phyloP scores from a whole-genome alignment of 2,888 invertebrate species.

The Physocephala rufipes region DNA sequence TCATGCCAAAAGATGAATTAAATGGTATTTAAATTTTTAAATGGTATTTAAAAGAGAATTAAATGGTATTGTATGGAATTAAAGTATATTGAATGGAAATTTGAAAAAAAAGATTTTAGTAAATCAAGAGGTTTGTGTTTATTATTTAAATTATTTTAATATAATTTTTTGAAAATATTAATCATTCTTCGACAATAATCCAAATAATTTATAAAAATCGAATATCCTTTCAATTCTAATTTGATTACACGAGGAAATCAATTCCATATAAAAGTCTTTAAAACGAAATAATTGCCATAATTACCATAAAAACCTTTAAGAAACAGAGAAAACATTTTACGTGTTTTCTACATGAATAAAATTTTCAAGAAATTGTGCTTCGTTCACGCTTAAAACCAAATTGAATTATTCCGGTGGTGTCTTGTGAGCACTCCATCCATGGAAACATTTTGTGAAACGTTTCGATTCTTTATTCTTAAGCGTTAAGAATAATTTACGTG shows the following conservation, averaged over 20 bases:
- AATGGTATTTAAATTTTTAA: no score
- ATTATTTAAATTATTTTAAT: no score
- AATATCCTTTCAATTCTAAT: not conserved
- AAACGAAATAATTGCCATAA: not conserved
- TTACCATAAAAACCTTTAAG: not conserved
- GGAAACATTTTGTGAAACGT: constrained; percentile 97
- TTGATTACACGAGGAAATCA: no score
- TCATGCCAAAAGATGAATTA: no score
- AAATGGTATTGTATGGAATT: no score
- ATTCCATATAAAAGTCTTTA: not conserved
- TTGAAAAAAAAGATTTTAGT: no score
- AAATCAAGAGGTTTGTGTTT: no score
- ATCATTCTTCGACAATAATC: not conserved
- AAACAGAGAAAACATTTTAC: not conserved
- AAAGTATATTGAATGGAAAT: no score
- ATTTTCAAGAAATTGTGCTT: not conserved
- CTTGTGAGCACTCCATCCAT: constrained; percentile 96
- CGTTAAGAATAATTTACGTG: constrained; percentile 91
- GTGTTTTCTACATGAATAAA: not conserved
- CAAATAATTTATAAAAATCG: not conserved
- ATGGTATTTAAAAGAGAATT: no score
- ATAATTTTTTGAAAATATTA: not conserved
- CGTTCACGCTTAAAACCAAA: not conserved
- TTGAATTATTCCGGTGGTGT: constrained; percentile 26
- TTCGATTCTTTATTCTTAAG: constrained; percentile 96